phyloP scores from a whole-genome alignment of 2,113 vertebrate species.

The Pithys albifrons region DNA sequence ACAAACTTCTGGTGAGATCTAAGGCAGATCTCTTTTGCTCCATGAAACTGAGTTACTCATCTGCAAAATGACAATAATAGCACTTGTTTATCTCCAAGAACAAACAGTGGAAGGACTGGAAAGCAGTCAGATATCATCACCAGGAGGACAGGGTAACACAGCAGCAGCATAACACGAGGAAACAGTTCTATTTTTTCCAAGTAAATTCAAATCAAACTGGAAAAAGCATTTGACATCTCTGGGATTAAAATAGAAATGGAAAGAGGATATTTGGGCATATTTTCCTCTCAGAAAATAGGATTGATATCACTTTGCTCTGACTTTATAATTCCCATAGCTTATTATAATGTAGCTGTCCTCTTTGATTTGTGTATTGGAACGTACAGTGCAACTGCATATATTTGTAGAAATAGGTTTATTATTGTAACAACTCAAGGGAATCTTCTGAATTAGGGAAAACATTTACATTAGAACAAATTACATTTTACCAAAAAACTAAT shows the following conservation, averaged over 20 bases:
- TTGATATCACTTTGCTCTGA: constrained; percentile 23
- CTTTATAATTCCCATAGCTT: constrained; percentile 42
- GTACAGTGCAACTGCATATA: constrained; percentile 46
- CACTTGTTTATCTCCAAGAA: neutral
- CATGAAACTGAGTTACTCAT: neutral
- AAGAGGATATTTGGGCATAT: constrained; percentile 29
- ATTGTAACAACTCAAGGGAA: constrained; percentile 78
- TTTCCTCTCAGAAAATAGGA: constrained; percentile 52
- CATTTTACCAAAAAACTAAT: constrained; percentile 78
- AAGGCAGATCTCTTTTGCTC: neutral
- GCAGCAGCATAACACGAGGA: neutral
- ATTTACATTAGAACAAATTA: constrained; percentile 84
- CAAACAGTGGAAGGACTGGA: neutral
- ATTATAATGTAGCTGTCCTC: constrained; percentile 53
- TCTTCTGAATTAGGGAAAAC: constrained; percentile 76
- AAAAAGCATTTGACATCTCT: constrained; percentile 14
- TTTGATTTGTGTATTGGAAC: constrained; percentile 66
- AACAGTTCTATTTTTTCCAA: neutral
- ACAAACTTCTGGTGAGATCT: neutral
- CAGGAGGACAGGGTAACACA: neutral
- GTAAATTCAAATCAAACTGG: constrained; percentile 16
- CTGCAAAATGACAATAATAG: neutral
- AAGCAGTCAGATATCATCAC: neutral
- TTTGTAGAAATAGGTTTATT: constrained; percentile 69
- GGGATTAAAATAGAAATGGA: constrained; percentile 42